These are phyloP conservation scores for Tanypteryx hageni DNA, from an alignment of 2,888 invertebrate genomes.

Conservation along the genomic window DNA sequence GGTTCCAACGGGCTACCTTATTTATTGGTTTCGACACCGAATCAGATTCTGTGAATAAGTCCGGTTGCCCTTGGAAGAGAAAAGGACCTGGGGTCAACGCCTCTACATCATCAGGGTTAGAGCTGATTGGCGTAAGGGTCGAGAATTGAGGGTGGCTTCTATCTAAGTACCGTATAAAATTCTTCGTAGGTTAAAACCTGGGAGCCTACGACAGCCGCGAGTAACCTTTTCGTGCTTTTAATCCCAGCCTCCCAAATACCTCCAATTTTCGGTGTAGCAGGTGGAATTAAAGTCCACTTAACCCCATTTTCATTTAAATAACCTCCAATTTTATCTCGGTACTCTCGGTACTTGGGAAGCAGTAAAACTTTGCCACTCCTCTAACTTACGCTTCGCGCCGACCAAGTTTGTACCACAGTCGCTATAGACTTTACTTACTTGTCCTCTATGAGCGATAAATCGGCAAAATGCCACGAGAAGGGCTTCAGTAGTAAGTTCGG, in stretches of 20 bases:
- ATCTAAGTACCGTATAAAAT: background rate
- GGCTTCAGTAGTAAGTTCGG: slow-evolving; percentile 70
- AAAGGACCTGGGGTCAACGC: background rate
- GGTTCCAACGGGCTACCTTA: background rate
- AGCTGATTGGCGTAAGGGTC: slow-evolving; percentile 18
- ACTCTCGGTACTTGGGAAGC: too few relatives aligned
- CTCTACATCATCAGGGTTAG: slow-evolving; percentile 23
- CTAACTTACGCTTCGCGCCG: slow-evolving; percentile 69
- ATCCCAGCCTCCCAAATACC: slow-evolving; percentile 14
- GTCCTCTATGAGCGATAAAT: slow-evolving; percentile 71
- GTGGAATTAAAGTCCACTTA: slow-evolving; percentile 21
- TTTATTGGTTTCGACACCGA: background rate
- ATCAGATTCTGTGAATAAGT: background rate
- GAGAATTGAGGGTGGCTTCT: background rate
- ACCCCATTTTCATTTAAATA: background rate
- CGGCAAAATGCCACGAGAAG: slow-evolving; percentile 71
- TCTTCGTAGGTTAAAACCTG: slow-evolving; percentile 12
- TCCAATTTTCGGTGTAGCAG: background rate
- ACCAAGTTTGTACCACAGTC: slow-evolving; percentile 73
- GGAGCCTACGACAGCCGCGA: background rate
- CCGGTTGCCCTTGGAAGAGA: slow-evolving; percentile 28
- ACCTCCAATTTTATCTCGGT: background rate
- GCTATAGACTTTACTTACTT: slow-evolving; percentile 70
- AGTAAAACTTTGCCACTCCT: background rate
- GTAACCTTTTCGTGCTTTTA: background rate